These are phyloP conservation scores for Gallinago paraguaiae DNA, from an alignment of 2,113 vertebrate genomes.

Conservation along the genomic window DNA sequence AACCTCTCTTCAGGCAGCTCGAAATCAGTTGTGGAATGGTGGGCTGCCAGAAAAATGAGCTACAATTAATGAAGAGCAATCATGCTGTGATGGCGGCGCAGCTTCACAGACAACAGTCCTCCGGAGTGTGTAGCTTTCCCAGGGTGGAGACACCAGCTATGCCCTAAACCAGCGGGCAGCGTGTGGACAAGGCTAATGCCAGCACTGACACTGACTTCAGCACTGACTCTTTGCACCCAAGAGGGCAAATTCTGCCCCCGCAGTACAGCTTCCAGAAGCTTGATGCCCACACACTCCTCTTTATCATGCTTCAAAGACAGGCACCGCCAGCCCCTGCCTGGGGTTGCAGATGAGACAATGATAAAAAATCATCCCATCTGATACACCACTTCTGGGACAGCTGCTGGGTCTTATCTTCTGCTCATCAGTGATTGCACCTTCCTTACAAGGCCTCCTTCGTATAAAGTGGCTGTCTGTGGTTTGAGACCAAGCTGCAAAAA, in stretches of 20 bases:
- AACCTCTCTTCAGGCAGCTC: neutral
- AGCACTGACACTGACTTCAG: neutral
- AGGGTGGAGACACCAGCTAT: neutral
- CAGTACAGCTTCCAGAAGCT: neutral
- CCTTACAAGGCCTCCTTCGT: neutral
- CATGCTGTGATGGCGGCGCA: neutral
- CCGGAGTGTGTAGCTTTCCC: neutral
- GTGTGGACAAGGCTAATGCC: neutral
- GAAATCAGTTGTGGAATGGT: neutral
- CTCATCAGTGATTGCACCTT: neutral
- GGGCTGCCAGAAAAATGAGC: neutral
- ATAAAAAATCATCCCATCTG: neutral
- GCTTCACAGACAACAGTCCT: neutral
- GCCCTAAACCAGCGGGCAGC: neutral
- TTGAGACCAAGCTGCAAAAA: neutral
- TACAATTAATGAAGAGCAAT: neutral
- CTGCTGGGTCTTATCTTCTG: neutral
- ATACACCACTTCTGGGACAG: neutral
- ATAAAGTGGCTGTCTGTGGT: neutral
- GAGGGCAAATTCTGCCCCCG: neutral
- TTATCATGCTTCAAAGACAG: neutral
- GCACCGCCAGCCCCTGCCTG: neutral
- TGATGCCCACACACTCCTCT: neutral
- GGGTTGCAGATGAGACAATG: neutral
- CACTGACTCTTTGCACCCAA: fast-evolving